Evolutionary conservation across 2,888 invertebrate species (phyloP).

Genomic region (Barypeithes pellucidus): DNA sequence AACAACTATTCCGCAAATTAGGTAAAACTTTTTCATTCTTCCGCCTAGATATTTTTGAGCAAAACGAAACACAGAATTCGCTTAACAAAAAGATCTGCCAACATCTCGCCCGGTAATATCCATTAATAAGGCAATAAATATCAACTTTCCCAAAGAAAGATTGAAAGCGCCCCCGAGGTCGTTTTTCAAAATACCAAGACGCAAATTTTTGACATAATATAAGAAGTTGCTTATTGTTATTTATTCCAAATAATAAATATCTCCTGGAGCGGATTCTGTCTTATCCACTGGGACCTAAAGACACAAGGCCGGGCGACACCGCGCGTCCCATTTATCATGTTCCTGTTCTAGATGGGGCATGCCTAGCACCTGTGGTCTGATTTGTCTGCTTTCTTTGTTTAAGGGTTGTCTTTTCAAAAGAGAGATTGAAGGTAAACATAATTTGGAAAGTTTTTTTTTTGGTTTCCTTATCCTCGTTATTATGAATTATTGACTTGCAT

Average conservation of each 20-base stretch:
- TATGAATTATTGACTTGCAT: too few relatives aligned
- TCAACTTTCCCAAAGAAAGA: slow-evolving; percentile 18
- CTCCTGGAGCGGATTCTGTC: slow-evolving; percentile 52
- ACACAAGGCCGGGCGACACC: slow-evolving; percentile 42
- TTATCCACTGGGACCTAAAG: slow-evolving; percentile 49
- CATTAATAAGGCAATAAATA: slow-evolving; percentile 21
- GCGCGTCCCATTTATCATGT: slow-evolving; percentile 51
- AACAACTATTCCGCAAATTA: too few relatives aligned
- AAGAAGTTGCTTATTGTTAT: slow-evolving; percentile 69
- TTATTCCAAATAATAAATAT: slow-evolving; percentile 69
- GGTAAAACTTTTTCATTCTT: too few relatives aligned
- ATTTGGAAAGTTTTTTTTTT: neutral
- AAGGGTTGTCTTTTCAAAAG: neutral
- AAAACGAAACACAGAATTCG: too few relatives aligned
- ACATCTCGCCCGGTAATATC: too few relatives aligned
- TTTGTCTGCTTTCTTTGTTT: slow-evolving; percentile 3
- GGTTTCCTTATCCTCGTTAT: neutral
- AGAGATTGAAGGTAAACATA: slow-evolving; percentile 1
- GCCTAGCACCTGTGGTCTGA: slow-evolving; percentile 43
- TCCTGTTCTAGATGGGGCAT: slow-evolving; percentile 37
- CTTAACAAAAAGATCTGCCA: too few relatives aligned
- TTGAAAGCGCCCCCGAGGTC: slow-evolving; percentile 22
- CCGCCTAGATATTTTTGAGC: too few relatives aligned
- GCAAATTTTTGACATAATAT: slow-evolving; percentile 65
- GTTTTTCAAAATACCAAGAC: slow-evolving; percentile 58